Percentiles rank a stretch among this genome's conserved stretches.
phyloP scores from a whole-genome alignment of 2,113 vertebrate genomes.

The Anseranas semipalmata region DNA sequence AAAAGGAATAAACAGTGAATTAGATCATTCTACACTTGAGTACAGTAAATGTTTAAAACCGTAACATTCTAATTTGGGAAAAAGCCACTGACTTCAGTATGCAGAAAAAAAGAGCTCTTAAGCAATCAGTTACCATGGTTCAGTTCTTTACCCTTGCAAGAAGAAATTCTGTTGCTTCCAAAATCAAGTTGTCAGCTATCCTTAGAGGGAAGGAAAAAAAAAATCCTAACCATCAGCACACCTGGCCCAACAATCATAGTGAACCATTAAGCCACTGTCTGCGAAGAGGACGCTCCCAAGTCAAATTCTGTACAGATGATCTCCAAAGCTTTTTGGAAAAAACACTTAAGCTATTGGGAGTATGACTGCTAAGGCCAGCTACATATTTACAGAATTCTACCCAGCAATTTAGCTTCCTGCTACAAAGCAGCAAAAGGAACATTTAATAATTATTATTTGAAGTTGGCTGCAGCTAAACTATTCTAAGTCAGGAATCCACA shows the following conservation, averaged over 20 bases:
- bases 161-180: not conserved
- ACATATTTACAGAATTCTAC: not conserved
- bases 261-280: not conserved
- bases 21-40: not conserved
- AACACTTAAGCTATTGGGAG: not conserved
- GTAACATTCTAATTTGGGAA: not conserved
- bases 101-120: not conserved
- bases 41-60: conserved; percentile 28
- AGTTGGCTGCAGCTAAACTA: not conserved
- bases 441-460: not conserved
- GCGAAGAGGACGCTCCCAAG: not conserved
- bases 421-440: not conserved
- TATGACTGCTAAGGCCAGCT: not conserved
- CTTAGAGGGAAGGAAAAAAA: not conserved
- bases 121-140: not conserved
- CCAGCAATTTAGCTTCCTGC: not conserved
- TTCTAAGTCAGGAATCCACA: not conserved
- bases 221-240: not conserved
- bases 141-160: not conserved
- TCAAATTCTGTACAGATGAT: not conserved
- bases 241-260: not conserved
- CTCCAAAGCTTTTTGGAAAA: not conserved
- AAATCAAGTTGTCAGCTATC: not conserved
- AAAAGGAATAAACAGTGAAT: conserved; percentile 27
- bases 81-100: not conserved